Conservation (phyloP, 92 coral and sea anemone genomes). For the Phenganax marumi region DNA sequence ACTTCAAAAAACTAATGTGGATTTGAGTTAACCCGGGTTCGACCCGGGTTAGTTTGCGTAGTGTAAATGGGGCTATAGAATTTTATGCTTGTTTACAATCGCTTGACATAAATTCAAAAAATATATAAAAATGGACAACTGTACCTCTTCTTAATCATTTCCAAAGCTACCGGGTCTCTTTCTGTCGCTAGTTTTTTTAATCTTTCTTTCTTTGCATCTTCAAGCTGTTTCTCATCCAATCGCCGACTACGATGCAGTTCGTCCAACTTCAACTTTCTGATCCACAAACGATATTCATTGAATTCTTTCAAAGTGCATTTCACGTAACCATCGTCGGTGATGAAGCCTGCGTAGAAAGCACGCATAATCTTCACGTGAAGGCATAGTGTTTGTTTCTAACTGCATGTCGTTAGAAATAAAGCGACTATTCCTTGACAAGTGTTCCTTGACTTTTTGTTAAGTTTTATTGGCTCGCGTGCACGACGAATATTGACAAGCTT, state of each 20-base stretch:
- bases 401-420: background rate
- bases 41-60: too few relatives aligned
- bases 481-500: too few relatives aligned
- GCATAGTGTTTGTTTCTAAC: too few relatives aligned
- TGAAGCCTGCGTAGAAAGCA: slow-evolving; percentile 59
- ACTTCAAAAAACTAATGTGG: too few relatives aligned
- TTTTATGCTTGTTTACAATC: too few relatives aligned
- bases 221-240: slow-evolving; percentile 49
- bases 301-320: slow-evolving; percentile 86
- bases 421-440: background rate
- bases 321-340: slow-evolving; percentile 82
- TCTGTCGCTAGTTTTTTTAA: slow-evolving; percentile 46
- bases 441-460: too few relatives aligned
- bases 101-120: too few relatives aligned
- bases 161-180: slow-evolving; percentile 64
- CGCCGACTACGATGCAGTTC: slow-evolving; percentile 62
- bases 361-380: too few relatives aligned
- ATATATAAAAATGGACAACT: background rate
- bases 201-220: slow-evolving; percentile 57
- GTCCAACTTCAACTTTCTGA: slow-evolving; percentile 83
- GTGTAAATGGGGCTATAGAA: too few relatives aligned
- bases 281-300: slow-evolving; percentile 88
- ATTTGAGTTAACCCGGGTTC: too few relatives aligned
- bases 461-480: too few relatives aligned
- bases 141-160: slow-evolving; percentile 28